Evolutionary conservation across 2,113 vertebrate species (phyloP).

Genomic region (Muntiacus muntjak): DNA sequence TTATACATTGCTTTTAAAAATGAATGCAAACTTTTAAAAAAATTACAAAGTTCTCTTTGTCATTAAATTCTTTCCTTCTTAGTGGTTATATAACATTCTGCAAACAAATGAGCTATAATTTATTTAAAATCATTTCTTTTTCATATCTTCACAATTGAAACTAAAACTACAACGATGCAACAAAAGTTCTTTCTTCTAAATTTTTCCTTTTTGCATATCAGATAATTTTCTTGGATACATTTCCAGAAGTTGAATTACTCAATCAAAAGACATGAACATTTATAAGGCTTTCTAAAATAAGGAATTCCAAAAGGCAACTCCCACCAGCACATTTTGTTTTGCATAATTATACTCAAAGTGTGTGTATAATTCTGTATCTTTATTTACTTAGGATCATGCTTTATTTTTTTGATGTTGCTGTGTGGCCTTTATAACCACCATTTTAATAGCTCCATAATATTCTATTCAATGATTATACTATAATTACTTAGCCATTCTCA

Average conservation of each 20-base stretch:
- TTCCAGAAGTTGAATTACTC: slow-evolving; percentile 10
- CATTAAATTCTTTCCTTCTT: background rate
- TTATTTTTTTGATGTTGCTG: background rate
- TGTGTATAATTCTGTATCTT: background rate
- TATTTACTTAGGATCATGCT: slow-evolving; percentile 9
- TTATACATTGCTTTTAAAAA: background rate
- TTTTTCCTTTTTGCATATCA: background rate
- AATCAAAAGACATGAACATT: slow-evolving; percentile 11
- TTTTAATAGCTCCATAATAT: background rate
- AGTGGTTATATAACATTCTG: background rate
- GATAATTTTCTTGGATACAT: background rate
- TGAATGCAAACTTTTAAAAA: background rate
- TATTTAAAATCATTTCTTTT: background rate
- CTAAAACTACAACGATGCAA: background rate
- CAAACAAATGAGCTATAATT: background rate
- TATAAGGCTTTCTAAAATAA: slow-evolving; percentile 32
- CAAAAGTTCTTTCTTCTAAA: background rate
- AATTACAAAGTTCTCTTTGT: background rate
- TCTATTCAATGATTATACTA: background rate
- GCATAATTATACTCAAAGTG: background rate
- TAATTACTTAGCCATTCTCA: background rate
- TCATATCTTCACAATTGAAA: background rate
- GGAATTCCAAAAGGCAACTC: slow-evolving; percentile 11
- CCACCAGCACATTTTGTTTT: background rate
- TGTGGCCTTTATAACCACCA: background rate